These are phyloP conservation scores for Orchestia grillus DNA, from an alignment of 1,140 invertebrate species.

Conservation along the genomic window DNA sequence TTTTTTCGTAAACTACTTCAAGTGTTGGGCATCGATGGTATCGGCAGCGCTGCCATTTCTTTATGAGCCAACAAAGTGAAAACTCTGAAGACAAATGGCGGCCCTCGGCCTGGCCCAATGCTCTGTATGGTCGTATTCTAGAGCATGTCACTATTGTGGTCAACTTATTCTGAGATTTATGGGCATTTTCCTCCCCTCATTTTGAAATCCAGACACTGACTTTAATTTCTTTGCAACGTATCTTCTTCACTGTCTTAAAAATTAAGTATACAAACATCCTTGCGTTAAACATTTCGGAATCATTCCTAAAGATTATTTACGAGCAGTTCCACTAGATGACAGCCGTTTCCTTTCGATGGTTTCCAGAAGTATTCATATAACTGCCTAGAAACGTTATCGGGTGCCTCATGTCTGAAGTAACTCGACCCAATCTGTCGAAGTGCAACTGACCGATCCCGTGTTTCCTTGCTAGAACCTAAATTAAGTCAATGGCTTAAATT, in stretches of 20 bases:
- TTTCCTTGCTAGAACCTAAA: neutral
- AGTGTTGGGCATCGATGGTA: neutral
- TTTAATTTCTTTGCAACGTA: neutral
- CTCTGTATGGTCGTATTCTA: neutral
- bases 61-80: neutral
- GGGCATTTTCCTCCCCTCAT: neutral
- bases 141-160: neutral
- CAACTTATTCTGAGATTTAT: neutral
- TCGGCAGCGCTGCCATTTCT: neutral
- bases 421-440: neutral
- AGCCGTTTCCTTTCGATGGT: neutral
- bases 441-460: neutral
- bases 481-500: constrained; percentile 30
- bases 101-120: neutral
- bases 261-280: neutral
- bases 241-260: neutral
- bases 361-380: neutral
- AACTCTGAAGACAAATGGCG: neutral
- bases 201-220: neutral
- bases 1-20: neutral
- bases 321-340: neutral
- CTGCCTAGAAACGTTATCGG: neutral
- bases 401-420: neutral
- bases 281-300: neutral
- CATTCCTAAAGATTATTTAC: neutral